Conservation (phyloP, 2,113 vertebrate species). For the Polyodon spathula region DNA sequence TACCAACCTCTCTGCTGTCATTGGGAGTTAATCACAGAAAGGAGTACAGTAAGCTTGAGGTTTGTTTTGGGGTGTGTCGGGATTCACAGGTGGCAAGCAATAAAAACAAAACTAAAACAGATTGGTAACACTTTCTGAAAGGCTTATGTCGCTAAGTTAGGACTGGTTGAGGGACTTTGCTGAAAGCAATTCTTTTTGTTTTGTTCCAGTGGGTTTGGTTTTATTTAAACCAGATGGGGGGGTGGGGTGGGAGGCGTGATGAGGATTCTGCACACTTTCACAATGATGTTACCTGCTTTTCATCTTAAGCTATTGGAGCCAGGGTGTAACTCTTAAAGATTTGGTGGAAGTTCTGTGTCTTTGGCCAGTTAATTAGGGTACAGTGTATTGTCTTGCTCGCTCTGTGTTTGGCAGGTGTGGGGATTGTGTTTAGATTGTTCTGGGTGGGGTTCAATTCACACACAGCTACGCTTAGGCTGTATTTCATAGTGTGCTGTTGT, state of each 20-base stretch:
- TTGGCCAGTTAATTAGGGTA: neutral
- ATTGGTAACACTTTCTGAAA: neutral
- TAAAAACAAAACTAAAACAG: neutral
- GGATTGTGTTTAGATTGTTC: too few species aligned
- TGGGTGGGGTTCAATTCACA: neutral
- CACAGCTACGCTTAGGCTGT: neutral
- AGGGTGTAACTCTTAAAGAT: neutral
- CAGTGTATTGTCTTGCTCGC: too few species aligned
- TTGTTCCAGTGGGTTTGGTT: neutral
- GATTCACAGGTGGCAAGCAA: neutral
- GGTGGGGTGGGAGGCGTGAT: too few species aligned
- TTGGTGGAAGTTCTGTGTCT: neutral
- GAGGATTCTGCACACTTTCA: too few species aligned
- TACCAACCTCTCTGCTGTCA: slow-evolving; percentile 7
- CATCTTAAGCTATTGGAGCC: neutral
- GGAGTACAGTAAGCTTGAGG: neutral
- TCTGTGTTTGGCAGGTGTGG: neutral
- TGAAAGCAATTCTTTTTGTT: neutral
- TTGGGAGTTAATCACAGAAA: neutral
- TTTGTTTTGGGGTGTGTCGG: neutral
- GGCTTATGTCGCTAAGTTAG: neutral
- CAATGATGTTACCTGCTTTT: slow-evolving; percentile 2
- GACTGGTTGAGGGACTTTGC: neutral
- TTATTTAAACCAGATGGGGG: neutral
- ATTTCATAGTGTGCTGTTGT: too few species aligned